These are phyloP conservation scores for Lacanobia wlatinum DNA, from an alignment of 2,888 invertebrate genomes.

Conservation along the genomic window DNA sequence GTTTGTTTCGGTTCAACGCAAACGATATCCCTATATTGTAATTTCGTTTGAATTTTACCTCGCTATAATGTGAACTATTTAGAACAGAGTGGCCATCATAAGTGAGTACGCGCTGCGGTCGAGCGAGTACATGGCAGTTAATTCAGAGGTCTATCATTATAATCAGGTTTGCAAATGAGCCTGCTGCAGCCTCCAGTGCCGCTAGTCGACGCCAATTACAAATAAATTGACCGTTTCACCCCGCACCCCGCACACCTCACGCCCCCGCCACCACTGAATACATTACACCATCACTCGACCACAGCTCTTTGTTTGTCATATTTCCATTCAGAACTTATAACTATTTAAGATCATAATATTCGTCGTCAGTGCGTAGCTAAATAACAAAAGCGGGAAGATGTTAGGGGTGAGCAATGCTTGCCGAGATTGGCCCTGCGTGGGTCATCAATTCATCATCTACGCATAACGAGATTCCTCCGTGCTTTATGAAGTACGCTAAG, in stretches of 20 bases:
- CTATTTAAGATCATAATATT: not conserved
- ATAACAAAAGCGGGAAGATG: too few relatives aligned
- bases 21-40: not conserved
- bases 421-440: too few relatives aligned
- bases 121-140: not conserved
- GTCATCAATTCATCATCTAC: too few relatives aligned
- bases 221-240: constrained; percentile 17
- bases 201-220: constrained; percentile 25
- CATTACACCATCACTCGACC: not conserved
- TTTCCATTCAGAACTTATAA: not conserved
- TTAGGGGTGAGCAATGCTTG: too few relatives aligned
- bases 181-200: not conserved
- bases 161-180: constrained; percentile 41
- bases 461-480: too few relatives aligned
- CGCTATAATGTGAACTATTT: not conserved
- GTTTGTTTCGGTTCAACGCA: constrained; percentile 1
- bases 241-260: not conserved
- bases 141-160: constrained; percentile 6
- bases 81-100: not conserved
- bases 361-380: not conserved
- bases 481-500: too few relatives aligned
- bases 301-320: not conserved
- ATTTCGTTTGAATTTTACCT: not conserved
- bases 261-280: not conserved
- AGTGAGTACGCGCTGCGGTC: not conserved